Conservation (phyloP, 2,797 vertebrate genomes). For the Sebastiscus albofasciatus region DNA sequence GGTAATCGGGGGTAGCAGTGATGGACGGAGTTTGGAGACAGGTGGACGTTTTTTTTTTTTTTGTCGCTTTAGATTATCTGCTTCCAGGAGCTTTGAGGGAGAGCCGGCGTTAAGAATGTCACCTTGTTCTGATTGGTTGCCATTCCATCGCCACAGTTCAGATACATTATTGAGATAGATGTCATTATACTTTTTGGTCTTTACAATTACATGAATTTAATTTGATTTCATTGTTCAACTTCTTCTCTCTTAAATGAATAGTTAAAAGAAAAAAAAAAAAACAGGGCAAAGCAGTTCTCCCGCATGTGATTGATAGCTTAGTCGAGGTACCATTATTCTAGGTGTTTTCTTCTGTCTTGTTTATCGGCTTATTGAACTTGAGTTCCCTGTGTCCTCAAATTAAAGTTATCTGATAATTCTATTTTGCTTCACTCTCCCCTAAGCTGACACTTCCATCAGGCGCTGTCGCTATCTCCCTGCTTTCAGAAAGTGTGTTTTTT, state of each 20-base stretch:
- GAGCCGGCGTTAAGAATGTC: conserved; percentile 66
- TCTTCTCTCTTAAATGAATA: conserved; percentile 14
- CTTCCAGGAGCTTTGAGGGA: conserved; percentile 64
- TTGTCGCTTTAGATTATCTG: conserved; percentile 41
- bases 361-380: conserved; percentile 41
- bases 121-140: conserved; percentile 76
- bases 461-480: conserved; percentile 40
- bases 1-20: conserved; percentile 87
- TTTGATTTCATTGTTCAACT: conserved; percentile 51
- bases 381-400: conserved; percentile 43
- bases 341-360: conserved; percentile 41
- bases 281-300: conserved; percentile 30
- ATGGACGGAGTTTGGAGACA: conserved; percentile 52
- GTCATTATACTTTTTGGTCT: conserved; percentile 49
- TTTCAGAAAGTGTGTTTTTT: conserved; percentile 40
- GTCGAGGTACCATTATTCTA: conserved; percentile 3
- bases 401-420: conserved; percentile 54
- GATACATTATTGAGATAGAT: conserved; percentile 56
- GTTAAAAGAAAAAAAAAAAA: neutral
- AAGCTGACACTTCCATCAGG: conserved; percentile 61
- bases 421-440: conserved; percentile 55
- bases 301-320: conserved; percentile 26
- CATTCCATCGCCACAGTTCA: conserved; percentile 74
- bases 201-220: conserved; percentile 50
- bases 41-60: conserved; percentile 26